Evolutionary conservation across 2,888 invertebrate species (phyloP).

Genomic region (Steromphala cineraria): DNA sequence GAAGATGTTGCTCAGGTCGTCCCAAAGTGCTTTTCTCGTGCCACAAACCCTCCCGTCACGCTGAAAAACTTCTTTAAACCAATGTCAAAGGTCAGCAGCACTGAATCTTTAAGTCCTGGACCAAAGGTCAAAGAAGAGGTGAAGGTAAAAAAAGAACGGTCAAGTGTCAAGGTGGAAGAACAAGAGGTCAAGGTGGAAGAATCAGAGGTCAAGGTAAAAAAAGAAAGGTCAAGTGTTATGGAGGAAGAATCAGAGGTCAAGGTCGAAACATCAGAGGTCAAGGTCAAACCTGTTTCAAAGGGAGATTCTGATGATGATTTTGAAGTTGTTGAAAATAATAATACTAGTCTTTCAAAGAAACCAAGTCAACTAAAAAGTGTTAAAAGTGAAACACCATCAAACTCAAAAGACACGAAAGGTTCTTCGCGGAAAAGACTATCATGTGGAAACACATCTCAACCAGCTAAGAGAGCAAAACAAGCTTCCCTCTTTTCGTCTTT

Average conservation of each 20-base stretch:
- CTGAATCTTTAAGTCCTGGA: neutral
- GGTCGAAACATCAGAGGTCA: neutral
- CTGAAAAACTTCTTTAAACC: constrained; percentile 69
- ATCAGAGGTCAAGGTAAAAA: neutral
- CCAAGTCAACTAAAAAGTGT: neutral
- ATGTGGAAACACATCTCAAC: neutral
- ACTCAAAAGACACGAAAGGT: neutral
- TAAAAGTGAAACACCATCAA: neutral
- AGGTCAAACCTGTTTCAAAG: neutral
- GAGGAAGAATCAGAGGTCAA: neutral
- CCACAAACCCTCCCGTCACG: constrained; percentile 68
- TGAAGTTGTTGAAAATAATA: neutral
- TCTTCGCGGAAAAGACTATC: constrained; percentile 22
- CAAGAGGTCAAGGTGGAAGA: neutral
- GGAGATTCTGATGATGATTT: neutral
- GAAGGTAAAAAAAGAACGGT: neutral
- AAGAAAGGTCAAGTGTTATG: too few species aligned
- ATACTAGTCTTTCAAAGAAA: neutral
- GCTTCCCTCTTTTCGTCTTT: constrained; percentile 55
- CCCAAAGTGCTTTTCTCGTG: constrained; percentile 54
- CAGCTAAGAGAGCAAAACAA: constrained; percentile 54
- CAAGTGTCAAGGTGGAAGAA: neutral
- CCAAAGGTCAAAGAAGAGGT: neutral
- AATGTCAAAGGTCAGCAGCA: neutral
- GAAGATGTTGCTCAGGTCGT: constrained; percentile 53